Evolutionary conservation across 2,888 invertebrate species (phyloP), one percentile per base, ranked within the genome.

Genomic region (Caradrina kadenii): DNA sequence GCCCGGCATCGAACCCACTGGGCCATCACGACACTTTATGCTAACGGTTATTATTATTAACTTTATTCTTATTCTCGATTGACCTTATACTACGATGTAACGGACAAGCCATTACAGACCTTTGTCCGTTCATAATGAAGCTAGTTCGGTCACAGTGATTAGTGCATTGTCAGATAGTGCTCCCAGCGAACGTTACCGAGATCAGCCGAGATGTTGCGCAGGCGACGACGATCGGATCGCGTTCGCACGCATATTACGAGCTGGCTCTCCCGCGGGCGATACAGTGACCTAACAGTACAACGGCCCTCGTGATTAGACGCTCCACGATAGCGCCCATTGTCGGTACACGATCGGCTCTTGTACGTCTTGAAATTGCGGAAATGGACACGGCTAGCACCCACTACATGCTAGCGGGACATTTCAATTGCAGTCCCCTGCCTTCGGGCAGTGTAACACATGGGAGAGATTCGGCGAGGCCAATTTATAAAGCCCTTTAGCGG

Each of bases 171-270:
- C 85, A 86, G 86, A 87, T 85, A 86, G 83, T 82, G 87, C 89
- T 89, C 69, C 87, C 84, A 89, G 88, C 87, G 75, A 82, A 84
- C 80, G 79, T 83, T 82, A 82, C 82, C 80, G 76, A 82, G 83
- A 87, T 85, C 80, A 63, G 42, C 1, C 76, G 55, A 74, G 76
- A 80, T 76, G 85, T 81, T 80, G 87, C 84, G 82, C 82, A 85
- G 84, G 87, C 88, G 80, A 82, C 82, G 91, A 90, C 92, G 93
- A 94, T 94, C 91, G 90, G 88, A 94, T 93, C 93, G 90, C 90
- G 92, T 95, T 95, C 95, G 95, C 95, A 96, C 96, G 95, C 95
- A 94, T 93, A 94, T 95, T 95, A 95, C 92, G 88, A 86, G 88
- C 89, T 77, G 81, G 87, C 86, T 79, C 69, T 75, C 90, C 94